A percentile compares a stretch with the other conserved stretches of the same genome.
Conservation (phyloP, 2,888 invertebrate genomes). For the Auanema freiburgensis region DNA sequence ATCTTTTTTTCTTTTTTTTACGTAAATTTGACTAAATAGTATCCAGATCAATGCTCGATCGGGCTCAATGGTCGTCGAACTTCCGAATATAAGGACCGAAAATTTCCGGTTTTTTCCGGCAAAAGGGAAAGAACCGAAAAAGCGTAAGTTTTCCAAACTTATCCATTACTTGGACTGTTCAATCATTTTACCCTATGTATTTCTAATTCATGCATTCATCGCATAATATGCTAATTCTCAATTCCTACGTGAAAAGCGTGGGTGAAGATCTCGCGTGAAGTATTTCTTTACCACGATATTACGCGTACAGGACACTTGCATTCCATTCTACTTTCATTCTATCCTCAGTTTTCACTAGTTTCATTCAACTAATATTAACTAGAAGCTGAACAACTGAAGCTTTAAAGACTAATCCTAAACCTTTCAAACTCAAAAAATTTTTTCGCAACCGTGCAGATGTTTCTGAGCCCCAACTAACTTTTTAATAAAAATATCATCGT, state of each 20-base stretch:
- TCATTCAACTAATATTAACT: too few species aligned
- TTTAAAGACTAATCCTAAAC: too few species aligned
- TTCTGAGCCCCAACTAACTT: neutral
- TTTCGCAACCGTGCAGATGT: neutral
- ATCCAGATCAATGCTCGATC: constrained; percentile 43
- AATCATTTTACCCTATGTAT: too few species aligned
- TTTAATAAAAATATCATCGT: neutral
- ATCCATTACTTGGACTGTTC: neutral
- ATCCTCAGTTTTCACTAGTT: neutral
- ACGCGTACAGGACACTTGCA: neutral
- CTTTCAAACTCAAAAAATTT: too few species aligned
- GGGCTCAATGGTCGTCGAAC: constrained; percentile 49
- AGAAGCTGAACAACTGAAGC: too few species aligned
- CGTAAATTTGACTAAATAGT: neutral
- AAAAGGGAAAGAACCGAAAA: constrained; percentile 46
- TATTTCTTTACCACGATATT: too few species aligned
- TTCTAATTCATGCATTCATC: too few species aligned
- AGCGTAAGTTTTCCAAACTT: constrained; percentile 31
- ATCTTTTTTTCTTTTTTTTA: neutral
- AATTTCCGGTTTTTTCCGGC: constrained; percentile 57
- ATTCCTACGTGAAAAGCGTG: too few species aligned
- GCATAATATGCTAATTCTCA: too few species aligned
- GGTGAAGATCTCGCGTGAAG: too few species aligned
- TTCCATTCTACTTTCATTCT: neutral
- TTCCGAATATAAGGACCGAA: constrained; percentile 54